These are phyloP conservation scores for Emydoidea blandingii DNA, from an alignment of 2,797 vertebrate genomes.

Conservation along the genomic window DNA sequence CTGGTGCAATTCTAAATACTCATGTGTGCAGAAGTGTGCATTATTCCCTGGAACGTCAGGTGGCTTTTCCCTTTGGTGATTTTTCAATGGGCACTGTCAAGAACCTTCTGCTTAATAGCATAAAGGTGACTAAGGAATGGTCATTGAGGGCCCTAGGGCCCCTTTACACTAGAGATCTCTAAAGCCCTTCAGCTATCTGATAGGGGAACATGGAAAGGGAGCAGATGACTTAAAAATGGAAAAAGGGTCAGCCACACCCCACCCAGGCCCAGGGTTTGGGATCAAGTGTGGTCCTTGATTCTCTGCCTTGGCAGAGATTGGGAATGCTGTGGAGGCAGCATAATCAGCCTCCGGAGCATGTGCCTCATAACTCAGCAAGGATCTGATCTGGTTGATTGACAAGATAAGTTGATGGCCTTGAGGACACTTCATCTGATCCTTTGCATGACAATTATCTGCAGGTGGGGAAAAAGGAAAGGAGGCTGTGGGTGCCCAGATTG, in stretches of 20 bases:
- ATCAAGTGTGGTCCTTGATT: background rate
- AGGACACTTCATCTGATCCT: rapidly evolving
- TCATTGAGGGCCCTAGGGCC: background rate
- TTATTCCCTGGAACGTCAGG: background rate
- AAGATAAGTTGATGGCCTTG: rapidly evolving
- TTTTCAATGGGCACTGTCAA: background rate
- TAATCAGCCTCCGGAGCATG: rapidly evolving
- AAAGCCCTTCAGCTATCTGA: background rate
- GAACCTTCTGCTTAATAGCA: slow-evolving; percentile 42
- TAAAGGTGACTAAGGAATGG: background rate
- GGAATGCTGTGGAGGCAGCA: rapidly evolving
- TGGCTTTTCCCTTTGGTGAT: slow-evolving; percentile 42
- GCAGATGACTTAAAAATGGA: background rate
- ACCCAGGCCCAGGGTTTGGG: background rate
- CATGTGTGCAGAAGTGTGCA: background rate
- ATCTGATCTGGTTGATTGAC: rapidly evolving
- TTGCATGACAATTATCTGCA: rapidly evolving
- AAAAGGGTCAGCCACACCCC: background rate
- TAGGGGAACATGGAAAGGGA: background rate
- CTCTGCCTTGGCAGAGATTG: background rate
- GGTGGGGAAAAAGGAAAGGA: background rate
- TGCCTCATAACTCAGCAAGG: background rate
- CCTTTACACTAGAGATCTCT: background rate
- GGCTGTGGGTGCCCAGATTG: background rate
- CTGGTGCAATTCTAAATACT: background rate